Base-by-base conservation (phyloP, 1,140 invertebrate genomes). In the Cydia strobilella region DNA sequence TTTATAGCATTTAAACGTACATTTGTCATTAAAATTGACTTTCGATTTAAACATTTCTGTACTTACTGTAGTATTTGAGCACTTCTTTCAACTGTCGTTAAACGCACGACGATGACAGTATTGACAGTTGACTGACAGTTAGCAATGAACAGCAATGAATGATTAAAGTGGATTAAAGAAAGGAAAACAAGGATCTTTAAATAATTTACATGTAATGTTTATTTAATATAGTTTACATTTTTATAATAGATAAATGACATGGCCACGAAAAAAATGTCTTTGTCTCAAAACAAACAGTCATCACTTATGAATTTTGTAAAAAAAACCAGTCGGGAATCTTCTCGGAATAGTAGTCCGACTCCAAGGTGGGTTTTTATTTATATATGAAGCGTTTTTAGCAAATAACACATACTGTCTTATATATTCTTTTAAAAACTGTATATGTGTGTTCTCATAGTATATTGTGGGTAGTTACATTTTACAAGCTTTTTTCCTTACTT, bases 221-320 rank as follows among this genome's bases (percentile, higher is more conserved):
- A 10, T 0, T 20, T 6, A 59, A 1, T 59, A 48, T 59, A 59
- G 7, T 23, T 18, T 59, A 59, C 0, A 15, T 45, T 45, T 13
- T 12, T 45, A 23, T 59, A 59, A 59, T 3, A 65, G n/a, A 31
- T 35, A n/a, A 54, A 62, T 76, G 59, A 51, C 39, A 86, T 83
- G 84, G 79, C 79, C 35, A 77, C 81, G 9, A 82, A 80, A 72
- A 84, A 81, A 72, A 23, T 63, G 59, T 25, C 72, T 72, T 13
- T 12, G 62, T 25, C 75, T 25, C 54, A 59, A 59, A 76, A 73
- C 45, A 85, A 84, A 79, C 84, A 88, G 73, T 79, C 69, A 62
- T 80, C 83, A 9, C 25, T 86, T 31, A 78, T 83, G 72, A 84
- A 82, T 76, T 88, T 85, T 79, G 71, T 87, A 7, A 86, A 80